These are phyloP conservation scores for Neomorphus geoffroyi DNA, from an alignment of 2,797 vertebrate species.

Conservation along the genomic window DNA sequence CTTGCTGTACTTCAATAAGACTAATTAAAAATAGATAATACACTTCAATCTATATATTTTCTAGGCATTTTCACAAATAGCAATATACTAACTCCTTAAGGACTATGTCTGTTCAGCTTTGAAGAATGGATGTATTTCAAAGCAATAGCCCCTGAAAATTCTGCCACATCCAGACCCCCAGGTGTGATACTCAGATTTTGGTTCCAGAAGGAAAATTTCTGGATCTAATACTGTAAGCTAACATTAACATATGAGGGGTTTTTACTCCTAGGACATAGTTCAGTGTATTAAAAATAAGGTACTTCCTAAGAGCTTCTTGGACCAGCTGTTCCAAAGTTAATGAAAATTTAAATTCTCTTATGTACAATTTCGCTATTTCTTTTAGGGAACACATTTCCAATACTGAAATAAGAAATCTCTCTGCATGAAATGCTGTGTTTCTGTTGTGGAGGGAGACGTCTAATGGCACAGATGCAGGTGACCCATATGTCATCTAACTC, in stretches of 20 bases:
- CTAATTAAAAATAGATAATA: background rate
- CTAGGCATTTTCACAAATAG: background rate
- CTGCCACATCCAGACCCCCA: background rate
- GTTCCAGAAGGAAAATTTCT: background rate
- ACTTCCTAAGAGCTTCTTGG: background rate
- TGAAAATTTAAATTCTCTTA: background rate
- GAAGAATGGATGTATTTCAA: background rate
- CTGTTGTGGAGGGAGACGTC: background rate
- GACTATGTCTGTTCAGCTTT: background rate
- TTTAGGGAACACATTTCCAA: background rate
- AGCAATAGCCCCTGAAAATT: background rate
- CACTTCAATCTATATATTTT: background rate
- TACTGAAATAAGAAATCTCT: background rate
- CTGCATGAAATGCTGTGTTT: background rate
- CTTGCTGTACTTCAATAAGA: background rate
- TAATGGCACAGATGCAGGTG: background rate
- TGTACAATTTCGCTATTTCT: background rate
- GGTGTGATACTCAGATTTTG: background rate
- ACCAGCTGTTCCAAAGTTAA: background rate
- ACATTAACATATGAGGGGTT: background rate
- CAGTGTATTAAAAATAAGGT: background rate
- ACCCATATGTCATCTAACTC: background rate
- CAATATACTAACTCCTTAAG: background rate
- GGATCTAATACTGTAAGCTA: background rate
- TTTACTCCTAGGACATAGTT: background rate